Evolutionary conservation across 2,797 vertebrate species (phyloP), one percentile per base, ranked within the genome.

Genomic region (Todus mexicanus): DNA sequence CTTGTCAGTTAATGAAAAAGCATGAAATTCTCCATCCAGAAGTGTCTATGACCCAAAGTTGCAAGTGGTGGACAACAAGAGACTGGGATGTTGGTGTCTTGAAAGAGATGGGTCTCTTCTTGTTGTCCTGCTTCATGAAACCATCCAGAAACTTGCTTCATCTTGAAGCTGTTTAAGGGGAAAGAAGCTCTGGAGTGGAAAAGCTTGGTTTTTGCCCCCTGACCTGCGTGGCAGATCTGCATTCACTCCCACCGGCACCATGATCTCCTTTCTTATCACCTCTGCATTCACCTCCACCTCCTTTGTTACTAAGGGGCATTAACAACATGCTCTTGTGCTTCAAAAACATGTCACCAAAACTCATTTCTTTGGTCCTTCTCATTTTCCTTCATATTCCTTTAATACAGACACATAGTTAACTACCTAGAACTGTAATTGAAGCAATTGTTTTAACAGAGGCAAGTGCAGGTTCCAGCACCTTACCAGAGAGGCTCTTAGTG

Each of bases 191-290:
- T 35, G 26, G 29, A 38, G 7, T 9, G 21, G 12, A 22, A 50
- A 73, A n/a, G 13, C 38, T 63, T 37, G 25, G n/a, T 38, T 91
- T n/a, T 65, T 84, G 47, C 21, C 50, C 54, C 54, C 42, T 48
- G 51, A 17, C 23, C 29, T 7, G 10, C 38, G 31, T 9, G 15
- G 8, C 43, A 6, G 11, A 64, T 27, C 19, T 17, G 19, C 2
- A 0, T 38, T 56, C 4, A 1, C 35, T 33, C 35, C 69, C 13
- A 1, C 8, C 3, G 3, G 40, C 51, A 43, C 38, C 2, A 1
- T 3, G 12, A 50, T 31, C 33, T 87, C 59, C 21, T 65, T 35
- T 48, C 65, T 35, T 64, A 19, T 33, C 77, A 16, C 31, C 57
- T 37, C 75, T 37, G 38, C 20, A 1, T 33, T 50, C 42, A 42